Evolutionary conservation across 2,888 invertebrate species (phyloP), one percentile per base, ranked within the genome.

Genomic region (Odontocolon sp.): DNA sequence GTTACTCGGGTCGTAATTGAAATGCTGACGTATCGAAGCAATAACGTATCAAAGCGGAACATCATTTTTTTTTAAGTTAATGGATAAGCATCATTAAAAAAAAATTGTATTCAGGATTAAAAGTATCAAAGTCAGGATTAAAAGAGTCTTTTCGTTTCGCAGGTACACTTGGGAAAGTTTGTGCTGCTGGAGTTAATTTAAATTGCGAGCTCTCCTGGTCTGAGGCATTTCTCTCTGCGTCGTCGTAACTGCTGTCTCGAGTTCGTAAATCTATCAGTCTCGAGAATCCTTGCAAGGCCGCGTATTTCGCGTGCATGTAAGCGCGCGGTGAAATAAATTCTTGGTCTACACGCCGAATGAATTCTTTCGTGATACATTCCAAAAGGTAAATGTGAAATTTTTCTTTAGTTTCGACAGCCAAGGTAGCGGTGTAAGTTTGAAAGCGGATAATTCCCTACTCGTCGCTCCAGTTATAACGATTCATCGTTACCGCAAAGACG

Each of bases 201-300:
- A 36, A 56, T 31, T 14, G n/a, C n/a, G n/a, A n/a, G n/a, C 54
- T 33, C 8, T 54, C 28, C 14, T 18, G 31, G 33, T 38, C 1
- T 38, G 11, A n/a, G n/a, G n/a, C n/a, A n/a, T 38, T 5, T 33
- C 36, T 54, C 16, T 36, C 33, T 21, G 9, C 16, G 18, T 36
- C 54, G 40, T 54, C 40, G 54, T 31, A 52, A 40, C 33, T 40
- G 45, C 11, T 47, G 45, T 56, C 56, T 45, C 26, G 56, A 45
- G 71, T 71, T 64, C 63, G 71, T 71, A 64, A 71, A 71, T 71
- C 70, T 26, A 36, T 63, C 54, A 40, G 63, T 63, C 21, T 26
- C 28, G 63, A 56, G 63, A 64, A 64, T 71, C 71, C 63, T 71
- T 56, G 56, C 63, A 71, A 71, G 56, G 56, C 45, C 71, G 71